These are phyloP conservation scores for Parnassius apollo DNA, from an alignment of 2,888 invertebrate species.

Conservation along the genomic window DNA sequence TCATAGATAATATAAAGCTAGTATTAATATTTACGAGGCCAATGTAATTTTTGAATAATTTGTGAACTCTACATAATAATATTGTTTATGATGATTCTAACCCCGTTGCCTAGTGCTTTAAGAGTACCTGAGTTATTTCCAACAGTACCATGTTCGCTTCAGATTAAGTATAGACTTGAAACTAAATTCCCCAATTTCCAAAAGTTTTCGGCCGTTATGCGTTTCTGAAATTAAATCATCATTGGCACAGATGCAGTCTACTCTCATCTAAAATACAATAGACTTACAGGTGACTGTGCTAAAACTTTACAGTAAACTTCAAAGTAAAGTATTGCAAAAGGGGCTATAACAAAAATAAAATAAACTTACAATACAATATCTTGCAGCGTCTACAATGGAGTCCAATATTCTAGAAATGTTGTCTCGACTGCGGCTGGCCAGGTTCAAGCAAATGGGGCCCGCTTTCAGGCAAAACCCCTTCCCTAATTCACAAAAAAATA, in stretches of 20 bases:
- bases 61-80: constrained; percentile 19
- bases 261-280: constrained; percentile 15
- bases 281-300: constrained; percentile 13
- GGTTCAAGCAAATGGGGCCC: constrained; percentile 59
- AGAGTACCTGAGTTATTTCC: constrained; percentile 73
- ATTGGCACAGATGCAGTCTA: constrained; percentile 49
- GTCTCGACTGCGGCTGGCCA: constrained; percentile 74
- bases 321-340: constrained; percentile 14
- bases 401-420: constrained; percentile 78
- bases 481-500: constrained; percentile 57
- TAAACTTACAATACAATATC: constrained; percentile 79
- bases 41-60: constrained; percentile 36
- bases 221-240: constrained; percentile 76
- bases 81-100: constrained; percentile 42
- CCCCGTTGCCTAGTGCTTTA: constrained; percentile 59
- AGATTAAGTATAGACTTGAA: constrained; percentile 48
- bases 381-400: constrained; percentile 76
- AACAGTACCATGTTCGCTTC: constrained; percentile 73
- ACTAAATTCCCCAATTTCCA: constrained; percentile 66
- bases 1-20: constrained; percentile 31
- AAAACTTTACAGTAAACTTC: constrained; percentile 7
- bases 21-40: constrained; percentile 38
- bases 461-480: constrained; percentile 56
- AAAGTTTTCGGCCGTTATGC: constrained; percentile 66
- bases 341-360: constrained; percentile 8